These are phyloP conservation scores for Mystacides longicornis DNA, from an alignment of 2,888 invertebrate genomes.

Conservation along the genomic window DNA sequence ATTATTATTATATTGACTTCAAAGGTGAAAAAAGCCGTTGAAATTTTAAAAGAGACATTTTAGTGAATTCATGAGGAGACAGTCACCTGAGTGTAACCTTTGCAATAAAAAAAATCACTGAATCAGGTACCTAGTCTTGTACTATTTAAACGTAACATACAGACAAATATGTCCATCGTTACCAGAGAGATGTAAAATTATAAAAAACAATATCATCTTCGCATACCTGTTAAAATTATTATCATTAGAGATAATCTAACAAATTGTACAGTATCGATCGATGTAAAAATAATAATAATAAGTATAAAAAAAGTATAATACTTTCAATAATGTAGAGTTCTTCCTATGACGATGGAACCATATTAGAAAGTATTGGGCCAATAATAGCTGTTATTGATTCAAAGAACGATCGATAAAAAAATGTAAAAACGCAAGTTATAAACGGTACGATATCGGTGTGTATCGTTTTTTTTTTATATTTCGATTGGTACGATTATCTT, in stretches of 20 bases:
- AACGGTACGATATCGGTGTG: too few species aligned
- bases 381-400: background rate
- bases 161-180: background rate
- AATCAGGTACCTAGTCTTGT: too few species aligned
- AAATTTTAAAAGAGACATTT: too few species aligned
- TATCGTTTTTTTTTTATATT: too few species aligned
- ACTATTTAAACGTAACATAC: background rate
- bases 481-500: too few species aligned
- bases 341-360: background rate
- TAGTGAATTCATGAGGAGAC: too few species aligned
- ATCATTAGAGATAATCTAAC: constrained; percentile 2
- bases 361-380: background rate
- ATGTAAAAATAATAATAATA: background rate
- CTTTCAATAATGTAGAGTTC: background rate
- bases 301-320: background rate
- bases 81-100: too few species aligned
- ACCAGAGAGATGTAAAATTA: background rate
- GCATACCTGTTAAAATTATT: background rate
- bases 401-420: background rate
- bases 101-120: too few species aligned
- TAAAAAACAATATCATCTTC: background rate
- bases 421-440: too few species aligned
- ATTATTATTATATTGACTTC: too few species aligned
- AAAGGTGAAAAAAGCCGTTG: too few species aligned
- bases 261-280: background rate